Evolutionary conservation across 2,888 invertebrate genomes (phyloP), one percentile per base, ranked within the genome.

Genomic region (Blastobasis lacticolella): DNA sequence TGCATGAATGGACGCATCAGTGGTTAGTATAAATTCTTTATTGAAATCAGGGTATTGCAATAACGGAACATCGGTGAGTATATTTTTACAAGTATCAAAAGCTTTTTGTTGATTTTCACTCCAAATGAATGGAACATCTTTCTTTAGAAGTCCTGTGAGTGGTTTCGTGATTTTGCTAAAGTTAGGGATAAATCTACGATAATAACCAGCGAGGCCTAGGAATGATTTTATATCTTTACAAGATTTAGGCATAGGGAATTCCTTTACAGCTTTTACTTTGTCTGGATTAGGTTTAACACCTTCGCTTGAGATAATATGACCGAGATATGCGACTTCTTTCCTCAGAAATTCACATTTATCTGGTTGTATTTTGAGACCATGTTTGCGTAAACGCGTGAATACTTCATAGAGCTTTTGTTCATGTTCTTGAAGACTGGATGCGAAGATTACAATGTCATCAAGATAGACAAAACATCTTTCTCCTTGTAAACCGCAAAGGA

Each of bases 271-370:
- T 50, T 56, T 48, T 8, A 66, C 55, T 59, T 70, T 69, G 5
- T 64, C 60, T 1, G 71, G 71, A 53, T 76, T 71, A 4, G 80
- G 75, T 49, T 66, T 69, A 0, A 74, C 63, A 23, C 71, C 74
- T 48, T 75, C 66, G 10, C 52, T 61, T 0, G 70, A 64, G 1
- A 79, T 70, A 3, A 73, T 64, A 45, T 74, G 75, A 3, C 78
- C 77, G 37, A 80, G 50, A 51, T 69, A 79, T 0, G 65, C 64
- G 8, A 78, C 70, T 64, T 75, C 70, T 23, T 57, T 55, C n/a
- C 62, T 50, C 5, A 73, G 51, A 41, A 75, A 75, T 60, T 74
- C 69, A 43, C 69, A 69, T 56, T 74, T 74, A 36, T 75, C 72
- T 0, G 66, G 62, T 57, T 73, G 64, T 0, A 76, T 10, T 57